Evolutionary conservation across 2,113 vertebrate genomes (phyloP), one percentile per base, ranked within the genome.

Genomic region (Neomonachus schauinslandi): DNA sequence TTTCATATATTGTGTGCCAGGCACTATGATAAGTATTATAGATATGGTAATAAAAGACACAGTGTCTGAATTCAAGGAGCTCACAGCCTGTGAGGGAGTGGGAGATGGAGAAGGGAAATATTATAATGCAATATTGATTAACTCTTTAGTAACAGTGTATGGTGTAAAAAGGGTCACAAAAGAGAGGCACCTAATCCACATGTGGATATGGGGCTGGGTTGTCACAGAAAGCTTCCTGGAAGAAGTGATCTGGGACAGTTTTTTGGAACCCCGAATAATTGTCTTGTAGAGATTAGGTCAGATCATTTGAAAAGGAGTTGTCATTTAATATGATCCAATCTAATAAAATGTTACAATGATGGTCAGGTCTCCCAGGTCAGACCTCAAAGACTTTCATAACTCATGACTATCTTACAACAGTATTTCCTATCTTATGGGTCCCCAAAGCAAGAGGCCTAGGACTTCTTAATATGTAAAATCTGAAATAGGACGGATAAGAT

Each of bases 241-340:
- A 74, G 42, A 86, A 63, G 81, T 31, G 26, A 67, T 80, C 95
- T 55, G 74, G 55, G n/a, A 16, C 21, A 55, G 33, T 53, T 39
- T 93, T 79, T 86, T 46, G 46, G 61, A 88, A 76, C 36, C 55
- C 82, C n/a, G n/a, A 91, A 36, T 82, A 72, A 53, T 84, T 81
- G 65, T n/a, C 82, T 85, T 42, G 7, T 10, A 55, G 81, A 89
- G 53, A 59, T 16, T 53, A 42, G 8, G 11, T n/a, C 16, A 1
- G 86, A 51, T 65, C 59, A 81, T 59, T 93, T 63, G 82, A 84
- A 95, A 95, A 69, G 46, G 63, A 93, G 85, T 53, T 65, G 36
- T 24, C 31, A 76, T 81, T 76, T 95, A 59, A 42, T 31, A 24
- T 46, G 72, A 39, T 61, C 57, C 42, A 80, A 59, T 36, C 46